Evolutionary conservation across 2,113 vertebrate species (phyloP), one percentile per base, ranked within the genome.

Genomic region (Sturnus vulgaris): DNA sequence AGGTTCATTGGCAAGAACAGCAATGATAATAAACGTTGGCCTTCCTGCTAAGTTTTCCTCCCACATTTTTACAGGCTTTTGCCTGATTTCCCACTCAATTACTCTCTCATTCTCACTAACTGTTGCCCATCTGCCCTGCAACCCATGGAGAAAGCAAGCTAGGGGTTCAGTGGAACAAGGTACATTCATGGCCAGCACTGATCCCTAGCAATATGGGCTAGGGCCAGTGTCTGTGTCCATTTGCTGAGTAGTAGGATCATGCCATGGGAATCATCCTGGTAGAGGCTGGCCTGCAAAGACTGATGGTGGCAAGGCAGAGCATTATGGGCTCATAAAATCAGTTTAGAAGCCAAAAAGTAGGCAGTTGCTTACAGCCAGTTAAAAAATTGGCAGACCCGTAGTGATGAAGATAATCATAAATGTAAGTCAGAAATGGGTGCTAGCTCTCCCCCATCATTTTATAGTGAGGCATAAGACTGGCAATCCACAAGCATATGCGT

Each of bases 121-220:
- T 63, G 6, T 6, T 31, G 21, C 18, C 25, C 7, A 15, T 25
- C 30, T 90, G 61, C n/a, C 49, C 20, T 44, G 46, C 21, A 88
- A 2, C 12, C 3, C 1, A 13, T 7, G 17, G 19, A 85, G 40
- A 88, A 53, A 82, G 15, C 21, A 68, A 57, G 14, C 33, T 22
- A 49, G 2, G 3, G 15, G 11, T n/a, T 2, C 9, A 44, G 22
- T 22, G 63, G 35, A 65, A 20, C 9, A 8, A 10, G 12, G 3
- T 28, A 23, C 0, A 0, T 11, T 78, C 3, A 1, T 10, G 23
- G 20, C 37, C 7, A 5, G 44, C 40, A 28, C 2, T 3, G 3
- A 40, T 2, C 27, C 27, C 22, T 5, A 44, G 24, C 1, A 65
- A 9, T 16, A 11, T 3, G 11, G 33, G 5, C 21, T 30, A 55